A percentile compares a stretch with the other conserved stretches of the same genome.
Conservation (phyloP, 2,888 invertebrate genomes). For the Diloba caeruleocephala region DNA sequence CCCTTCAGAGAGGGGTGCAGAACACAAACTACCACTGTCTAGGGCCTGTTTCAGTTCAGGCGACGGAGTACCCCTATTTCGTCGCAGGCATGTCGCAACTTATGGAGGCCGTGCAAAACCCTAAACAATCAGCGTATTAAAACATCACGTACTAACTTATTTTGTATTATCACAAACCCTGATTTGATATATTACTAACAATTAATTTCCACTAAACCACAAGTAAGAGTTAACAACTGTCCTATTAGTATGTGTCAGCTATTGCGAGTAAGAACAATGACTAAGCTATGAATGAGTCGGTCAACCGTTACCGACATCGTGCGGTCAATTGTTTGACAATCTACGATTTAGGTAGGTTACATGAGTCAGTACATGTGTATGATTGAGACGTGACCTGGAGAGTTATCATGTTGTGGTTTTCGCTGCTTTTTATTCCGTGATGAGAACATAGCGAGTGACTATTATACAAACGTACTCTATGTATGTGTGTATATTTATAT, state of each 20-base stretch:
- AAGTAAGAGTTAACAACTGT: constrained; percentile 12
- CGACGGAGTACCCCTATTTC: too few relatives aligned
- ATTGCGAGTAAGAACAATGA: constrained; percentile 45
- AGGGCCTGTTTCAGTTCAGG: too few relatives aligned
- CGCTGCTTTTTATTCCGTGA: constrained; percentile 1
- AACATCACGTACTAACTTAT: too few relatives aligned
- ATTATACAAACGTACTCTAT: too few relatives aligned
- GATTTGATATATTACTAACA: neutral
- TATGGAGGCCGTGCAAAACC: too few relatives aligned
- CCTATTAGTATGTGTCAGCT: constrained; percentile 24
- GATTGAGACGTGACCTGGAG: constrained; percentile 38
- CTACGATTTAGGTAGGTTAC: constrained; percentile 25
- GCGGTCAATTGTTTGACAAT: constrained; percentile 47
- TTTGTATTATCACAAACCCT: too few relatives aligned
- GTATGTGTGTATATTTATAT: too few relatives aligned
- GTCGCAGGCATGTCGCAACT: too few relatives aligned
- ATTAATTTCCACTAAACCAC: constrained; percentile 27
- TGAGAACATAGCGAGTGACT: too few relatives aligned
- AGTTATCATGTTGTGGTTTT: constrained; percentile 32
- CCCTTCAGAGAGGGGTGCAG: too few relatives aligned
- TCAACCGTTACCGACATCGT: constrained; percentile 17
- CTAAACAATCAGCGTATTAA: too few relatives aligned
- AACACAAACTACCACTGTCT: too few relatives aligned
- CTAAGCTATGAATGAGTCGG: constrained; percentile 30
- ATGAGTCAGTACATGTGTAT: constrained; percentile 32